Conservation (phyloP, 2,797 vertebrate genomes). For the Falco cherrug region DNA sequence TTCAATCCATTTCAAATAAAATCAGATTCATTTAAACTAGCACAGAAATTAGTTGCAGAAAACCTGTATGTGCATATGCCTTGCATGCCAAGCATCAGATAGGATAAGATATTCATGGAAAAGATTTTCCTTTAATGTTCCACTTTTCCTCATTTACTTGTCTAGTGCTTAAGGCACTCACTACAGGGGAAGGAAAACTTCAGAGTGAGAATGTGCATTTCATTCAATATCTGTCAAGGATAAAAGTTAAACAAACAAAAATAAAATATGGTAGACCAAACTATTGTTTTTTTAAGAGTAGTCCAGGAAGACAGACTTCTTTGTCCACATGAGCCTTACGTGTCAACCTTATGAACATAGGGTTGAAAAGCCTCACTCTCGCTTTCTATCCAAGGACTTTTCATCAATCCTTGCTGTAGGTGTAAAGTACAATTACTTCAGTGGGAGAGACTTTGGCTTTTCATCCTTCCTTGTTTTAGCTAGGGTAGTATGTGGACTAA, state of each 20-base stretch:
- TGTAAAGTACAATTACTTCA: neutral
- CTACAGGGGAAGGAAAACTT: neutral
- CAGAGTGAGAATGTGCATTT: neutral
- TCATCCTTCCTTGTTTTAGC: neutral
- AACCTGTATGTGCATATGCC: fast-evolving
- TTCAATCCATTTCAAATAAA: neutral
- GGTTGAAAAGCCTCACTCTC: neutral
- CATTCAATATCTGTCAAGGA: neutral
- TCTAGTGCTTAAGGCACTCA: neutral
- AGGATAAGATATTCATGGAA: neutral
- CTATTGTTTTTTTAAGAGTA: neutral
- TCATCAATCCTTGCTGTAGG: neutral
- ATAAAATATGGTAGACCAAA: neutral
- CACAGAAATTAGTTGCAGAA: neutral
- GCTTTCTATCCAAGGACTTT: neutral
- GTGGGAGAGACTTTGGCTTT: neutral
- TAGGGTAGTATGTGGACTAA: neutral
- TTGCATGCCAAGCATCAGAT: neutral
- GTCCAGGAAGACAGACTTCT: neutral
- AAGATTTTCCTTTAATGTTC: neutral
- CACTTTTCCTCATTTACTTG: neutral
- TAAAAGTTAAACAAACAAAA: neutral
- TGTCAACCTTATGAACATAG: neutral
- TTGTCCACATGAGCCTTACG: neutral
- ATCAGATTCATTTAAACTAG: neutral